A percentile compares a stretch with the other conserved stretches of the same genome.
Evolutionary conservation across 2,797 vertebrate genomes (phyloP).

Genomic region (Sus cebifrons): DNA sequence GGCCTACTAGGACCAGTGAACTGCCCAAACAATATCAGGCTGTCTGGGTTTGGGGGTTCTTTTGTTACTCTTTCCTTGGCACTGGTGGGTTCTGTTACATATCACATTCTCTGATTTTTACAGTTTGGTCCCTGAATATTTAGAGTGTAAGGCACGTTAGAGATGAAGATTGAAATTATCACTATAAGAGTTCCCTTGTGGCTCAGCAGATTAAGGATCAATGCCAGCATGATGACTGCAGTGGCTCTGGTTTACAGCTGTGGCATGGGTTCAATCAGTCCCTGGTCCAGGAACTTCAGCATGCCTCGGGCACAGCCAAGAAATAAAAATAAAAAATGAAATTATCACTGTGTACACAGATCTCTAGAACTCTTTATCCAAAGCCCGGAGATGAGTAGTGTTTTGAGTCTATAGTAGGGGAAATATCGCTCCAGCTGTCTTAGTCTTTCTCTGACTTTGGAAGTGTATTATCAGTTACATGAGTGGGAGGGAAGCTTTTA

Average conservation of each 20-base stretch:
- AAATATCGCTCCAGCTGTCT: not conserved
- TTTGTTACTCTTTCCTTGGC: not conserved
- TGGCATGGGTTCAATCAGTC: too few species aligned
- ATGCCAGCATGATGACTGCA: too few species aligned
- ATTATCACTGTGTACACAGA: not conserved
- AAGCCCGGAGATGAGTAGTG: not conserved
- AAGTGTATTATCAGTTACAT: not conserved
- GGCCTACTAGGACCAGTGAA: not conserved
- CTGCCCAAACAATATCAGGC: not conserved
- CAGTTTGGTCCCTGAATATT: slow-evolving; percentile 4
- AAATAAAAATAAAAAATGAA: not conserved
- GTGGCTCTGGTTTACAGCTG: too few species aligned
- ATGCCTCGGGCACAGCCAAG: too few species aligned
- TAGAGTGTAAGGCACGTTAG: not conserved
- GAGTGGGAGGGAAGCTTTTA: slow-evolving; percentile 54
- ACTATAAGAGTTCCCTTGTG: too few species aligned
- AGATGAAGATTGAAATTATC: not conserved
- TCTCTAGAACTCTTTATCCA: not conserved
- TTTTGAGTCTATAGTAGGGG: not conserved
- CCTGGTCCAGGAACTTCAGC: too few species aligned
- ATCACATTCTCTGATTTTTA: slow-evolving; percentile 2
- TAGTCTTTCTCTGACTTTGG: slow-evolving; percentile 2
- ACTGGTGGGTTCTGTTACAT: not conserved
- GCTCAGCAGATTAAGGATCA: too few species aligned
- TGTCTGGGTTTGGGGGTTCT: not conserved